Evolutionary conservation across 2,113 vertebrate species (phyloP), one percentile per base, ranked within the genome.

Genomic region (Syngnathoides biaculeatus): DNA sequence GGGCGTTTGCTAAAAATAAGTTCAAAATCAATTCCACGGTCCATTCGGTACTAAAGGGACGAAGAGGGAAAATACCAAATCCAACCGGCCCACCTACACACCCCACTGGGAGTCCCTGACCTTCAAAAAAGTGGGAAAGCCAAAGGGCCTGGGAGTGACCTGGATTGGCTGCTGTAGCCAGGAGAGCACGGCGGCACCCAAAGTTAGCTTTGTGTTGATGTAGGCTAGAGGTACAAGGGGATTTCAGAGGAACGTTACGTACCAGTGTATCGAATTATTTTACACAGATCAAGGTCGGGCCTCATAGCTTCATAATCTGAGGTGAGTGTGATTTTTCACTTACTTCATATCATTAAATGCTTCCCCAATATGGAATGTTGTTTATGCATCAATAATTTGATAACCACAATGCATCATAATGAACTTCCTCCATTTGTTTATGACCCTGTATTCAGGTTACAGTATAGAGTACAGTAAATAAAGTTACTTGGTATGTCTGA

Each of bases 1-100:
- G 81, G 3, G 30, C 4, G 6, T 35, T 35, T 20, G 0, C 77
- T 71, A 68, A 26, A 68, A 82, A 74, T 19, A 0, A 13, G 40
- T 68, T 89, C 85, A 5, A 26, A 80, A 86, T 55, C 1, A 5
- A 86, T 88, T 87, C 74, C 75, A 87, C 64, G 88, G 84, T 88
- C 75, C 52, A 19, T 68, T 89, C 82, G 72, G 59, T 85, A 83
- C 66, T 74, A 89, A 81, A 83, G 78, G 80, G 56, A 17, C 48
- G 11, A 11, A 79, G 57, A 50, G 19, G 30, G 43, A 68, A 68
- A 56, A 38, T 20, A 79, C 38, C 26, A 10, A 0, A 22, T 52
- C 50, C 50, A 64, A 63, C 24, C 43, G 40, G 55, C 73, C 77
- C 2, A 52, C 8, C 20, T 52, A 22, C 8, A n/a, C 40, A 56